Evolutionary conservation across 1,140 invertebrate species (phyloP).

Genomic region (Aphelinus atriplicis): DNA sequence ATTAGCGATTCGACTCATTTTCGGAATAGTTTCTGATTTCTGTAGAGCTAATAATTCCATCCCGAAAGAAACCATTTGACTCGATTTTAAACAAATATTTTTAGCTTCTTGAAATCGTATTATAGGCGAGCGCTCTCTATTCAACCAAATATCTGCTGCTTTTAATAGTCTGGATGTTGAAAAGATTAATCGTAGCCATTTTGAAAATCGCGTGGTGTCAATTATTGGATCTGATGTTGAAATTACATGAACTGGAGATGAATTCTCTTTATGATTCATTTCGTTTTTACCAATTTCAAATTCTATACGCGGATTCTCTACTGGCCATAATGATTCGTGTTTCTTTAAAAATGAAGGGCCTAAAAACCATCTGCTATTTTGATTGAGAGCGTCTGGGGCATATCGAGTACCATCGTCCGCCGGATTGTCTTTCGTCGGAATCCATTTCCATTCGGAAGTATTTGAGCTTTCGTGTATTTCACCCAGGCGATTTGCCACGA

Average conservation of each 20-base stretch:
- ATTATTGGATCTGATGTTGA: background rate
- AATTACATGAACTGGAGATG: background rate
- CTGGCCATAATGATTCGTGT: background rate
- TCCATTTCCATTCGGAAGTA: conserved; percentile 56
- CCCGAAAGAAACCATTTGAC: background rate
- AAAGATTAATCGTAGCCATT: background rate
- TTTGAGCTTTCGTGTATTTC: conserved; percentile 48
- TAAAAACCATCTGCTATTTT: conserved; percentile 4
- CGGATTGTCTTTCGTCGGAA: conserved; percentile 58
- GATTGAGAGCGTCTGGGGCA: background rate
- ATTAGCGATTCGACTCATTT: background rate
- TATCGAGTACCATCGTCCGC: conserved; percentile 49
- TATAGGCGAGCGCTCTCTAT: background rate
- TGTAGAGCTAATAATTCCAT: background rate
- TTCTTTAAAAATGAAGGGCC: background rate
- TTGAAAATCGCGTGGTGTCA: background rate
- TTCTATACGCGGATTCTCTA: too few species aligned
- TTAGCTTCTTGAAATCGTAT: background rate
- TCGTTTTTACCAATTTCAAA: background rate
- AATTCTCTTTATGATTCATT: background rate
- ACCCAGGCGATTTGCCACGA: conserved; percentile 53
- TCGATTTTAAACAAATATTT: background rate
- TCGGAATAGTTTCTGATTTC: background rate
- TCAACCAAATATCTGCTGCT: background rate
- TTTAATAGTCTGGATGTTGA: background rate